These are phyloP conservation scores for Neogobius melanostomus DNA, from an alignment of 2,113 vertebrate genomes.

Conservation along the genomic window DNA sequence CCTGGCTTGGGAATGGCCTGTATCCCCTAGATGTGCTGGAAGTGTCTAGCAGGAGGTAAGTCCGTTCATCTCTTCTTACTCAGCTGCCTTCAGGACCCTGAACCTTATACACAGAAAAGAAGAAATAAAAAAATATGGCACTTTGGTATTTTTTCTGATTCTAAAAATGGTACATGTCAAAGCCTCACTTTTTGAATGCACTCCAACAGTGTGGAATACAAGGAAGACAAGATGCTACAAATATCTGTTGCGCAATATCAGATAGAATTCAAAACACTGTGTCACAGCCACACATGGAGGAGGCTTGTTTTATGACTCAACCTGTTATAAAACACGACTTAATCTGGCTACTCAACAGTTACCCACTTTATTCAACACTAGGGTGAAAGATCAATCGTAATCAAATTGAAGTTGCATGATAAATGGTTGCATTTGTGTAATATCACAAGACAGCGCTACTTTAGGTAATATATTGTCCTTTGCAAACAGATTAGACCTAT, in stretches of 20 bases:
- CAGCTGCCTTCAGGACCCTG: not conserved
- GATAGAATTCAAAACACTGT: not conserved
- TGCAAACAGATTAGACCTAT: no score
- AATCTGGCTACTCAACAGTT: not conserved
- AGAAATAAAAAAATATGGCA: not conserved
- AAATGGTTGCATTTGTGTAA: no score
- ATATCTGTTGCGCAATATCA: not conserved
- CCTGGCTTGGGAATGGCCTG: no score
- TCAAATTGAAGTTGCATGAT: no score
- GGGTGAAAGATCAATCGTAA: no score
- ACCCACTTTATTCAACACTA: not conserved
- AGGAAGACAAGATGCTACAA: not conserved
- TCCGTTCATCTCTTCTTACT: no score
- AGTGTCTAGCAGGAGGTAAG: no score
- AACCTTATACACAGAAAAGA: not conserved
- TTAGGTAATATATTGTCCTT: no score
- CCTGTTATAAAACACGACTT: not conserved
- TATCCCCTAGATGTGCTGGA: no score
- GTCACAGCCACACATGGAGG: conserved; percentile 1
- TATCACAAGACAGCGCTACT: no score
- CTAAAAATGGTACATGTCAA: not conserved
- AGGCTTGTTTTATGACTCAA: not conserved
- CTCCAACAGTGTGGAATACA: not conserved
- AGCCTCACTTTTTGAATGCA: not conserved
- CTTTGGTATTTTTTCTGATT: not conserved